These are phyloP conservation scores for Eira barbara DNA, from an alignment of 2,113 vertebrate species.

Conservation along the genomic window DNA sequence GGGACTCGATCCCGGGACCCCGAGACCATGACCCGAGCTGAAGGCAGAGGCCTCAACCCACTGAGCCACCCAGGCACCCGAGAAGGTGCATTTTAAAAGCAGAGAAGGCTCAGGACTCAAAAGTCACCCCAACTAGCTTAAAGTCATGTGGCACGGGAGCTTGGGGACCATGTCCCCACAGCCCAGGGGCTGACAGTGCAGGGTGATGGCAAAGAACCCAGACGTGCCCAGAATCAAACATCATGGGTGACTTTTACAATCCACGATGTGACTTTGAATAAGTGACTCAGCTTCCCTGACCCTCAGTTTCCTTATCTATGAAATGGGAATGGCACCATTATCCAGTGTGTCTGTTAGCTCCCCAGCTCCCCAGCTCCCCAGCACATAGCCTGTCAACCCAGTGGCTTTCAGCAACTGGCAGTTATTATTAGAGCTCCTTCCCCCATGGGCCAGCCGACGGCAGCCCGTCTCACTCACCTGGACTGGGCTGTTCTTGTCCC, in stretches of 20 bases:
- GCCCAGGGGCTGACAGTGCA: background rate
- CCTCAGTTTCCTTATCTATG: background rate
- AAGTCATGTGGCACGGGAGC: background rate
- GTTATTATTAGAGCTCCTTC: background rate
- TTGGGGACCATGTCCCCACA: background rate
- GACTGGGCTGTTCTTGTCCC: background rate
- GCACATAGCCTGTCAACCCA: background rate
- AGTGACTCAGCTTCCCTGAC: background rate
- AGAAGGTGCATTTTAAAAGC: background rate
- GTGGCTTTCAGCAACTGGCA: background rate
- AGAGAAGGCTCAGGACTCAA: background rate
- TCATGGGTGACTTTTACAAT: background rate
- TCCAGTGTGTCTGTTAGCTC: background rate
- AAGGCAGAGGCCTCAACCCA: too few relatives aligned
- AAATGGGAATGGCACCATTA: background rate
- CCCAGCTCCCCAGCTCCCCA: rapidly evolving
- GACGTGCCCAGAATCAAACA: background rate
- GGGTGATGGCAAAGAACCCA: background rate
- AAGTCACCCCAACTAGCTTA: too few relatives aligned
- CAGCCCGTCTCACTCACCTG: background rate
- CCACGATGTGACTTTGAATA: background rate
- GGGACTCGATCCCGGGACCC: too few relatives aligned
- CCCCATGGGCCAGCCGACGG: background rate
- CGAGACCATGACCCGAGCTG: too few relatives aligned
- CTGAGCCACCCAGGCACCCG: too few relatives aligned